These are phyloP conservation scores for Orthosia cruda DNA, from an alignment of 2,888 invertebrate species.

Conservation along the genomic window DNA sequence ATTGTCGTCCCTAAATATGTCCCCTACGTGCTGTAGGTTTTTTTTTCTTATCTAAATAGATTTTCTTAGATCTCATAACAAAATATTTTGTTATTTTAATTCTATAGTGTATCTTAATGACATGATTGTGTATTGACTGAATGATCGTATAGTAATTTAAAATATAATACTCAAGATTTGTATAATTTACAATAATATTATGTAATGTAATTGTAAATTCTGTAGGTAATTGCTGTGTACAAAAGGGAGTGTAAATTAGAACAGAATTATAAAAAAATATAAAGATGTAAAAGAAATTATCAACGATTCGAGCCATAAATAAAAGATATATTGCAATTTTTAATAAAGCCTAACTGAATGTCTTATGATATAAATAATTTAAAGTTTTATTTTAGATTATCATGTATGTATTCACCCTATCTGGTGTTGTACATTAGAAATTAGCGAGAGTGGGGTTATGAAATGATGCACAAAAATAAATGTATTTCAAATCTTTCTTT, in stretches of 20 bases:
- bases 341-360: constrained; percentile 89
- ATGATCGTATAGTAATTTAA: constrained; percentile 55
- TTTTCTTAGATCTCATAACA: constrained; percentile 60
- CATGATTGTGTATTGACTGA: constrained; percentile 54
- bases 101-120: constrained; percentile 32
- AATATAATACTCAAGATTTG: constrained; percentile 66
- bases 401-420: constrained; percentile 82
- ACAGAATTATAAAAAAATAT: constrained; percentile 64
- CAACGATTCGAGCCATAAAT: constrained; percentile 88
- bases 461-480: constrained; percentile 90
- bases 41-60: constrained; percentile 22
- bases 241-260: constrained; percentile 75
- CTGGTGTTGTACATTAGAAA: constrained; percentile 87
- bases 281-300: constrained; percentile 73
- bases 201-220: constrained; percentile 69
- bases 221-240: constrained; percentile 72
- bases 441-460: constrained; percentile 85
- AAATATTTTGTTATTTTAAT: constrained; percentile 57
- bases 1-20: not conserved
- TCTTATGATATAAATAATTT: constrained; percentile 87
- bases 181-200: constrained; percentile 67
- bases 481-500: constrained; percentile 84
- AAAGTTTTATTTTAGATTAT: constrained; percentile 80
- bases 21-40: constrained; percentile 21
- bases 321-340: constrained; percentile 76